Base-by-base conservation (phyloP, 2,113 vertebrate genomes). In the Chionis minor region DNA sequence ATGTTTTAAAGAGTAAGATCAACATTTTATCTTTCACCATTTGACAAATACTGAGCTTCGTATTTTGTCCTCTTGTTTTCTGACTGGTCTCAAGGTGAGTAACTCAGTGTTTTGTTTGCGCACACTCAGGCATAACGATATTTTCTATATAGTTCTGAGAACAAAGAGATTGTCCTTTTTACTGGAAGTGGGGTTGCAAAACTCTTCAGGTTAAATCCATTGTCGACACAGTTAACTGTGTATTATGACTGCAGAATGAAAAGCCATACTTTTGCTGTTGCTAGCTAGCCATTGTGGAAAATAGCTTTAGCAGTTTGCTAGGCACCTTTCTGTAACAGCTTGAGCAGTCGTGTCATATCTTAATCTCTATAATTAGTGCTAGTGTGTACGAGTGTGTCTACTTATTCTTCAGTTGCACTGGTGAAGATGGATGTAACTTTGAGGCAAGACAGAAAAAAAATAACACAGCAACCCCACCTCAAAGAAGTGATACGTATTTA, bases 11-110 rank as follows among this genome's bases (percentile, higher is more conserved):
- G 70, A 85, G 45, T 81, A 71, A 75, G 35, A 72, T 44, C 52
- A 85, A 72, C 62, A 35, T 72, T 94, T 88, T 88, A 40, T 93
- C 62, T 96, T 88, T 73, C 12, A 8, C 35, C 18, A 16, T 69
- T 82, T 80, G 79, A 40, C 40, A 90, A 87, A 95, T 30, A 55
- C 14, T 32, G 38, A 91, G 47, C 28, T 85, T 85, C n/a, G 23
- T 82, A 52, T 85, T 86, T 90, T 90, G 49, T 92, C 61, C 52
- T 87, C 47, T 82, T 82, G 66, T 63, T 85, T 87, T 85, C 47
- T 2, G 5, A 24, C 62, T 65, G 66, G 70, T 93, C 74, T 95
- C 55, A 27, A 59, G 83, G 80, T 86, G 54, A 91, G 38, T 33
- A 86, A 44, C 32, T 81, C 1, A 0, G 4, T 12, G 54, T 74